Percentiles rank a stretch among this genome's conserved stretches.
Conservation (phyloP, 2,888 invertebrate genomes). For the Orthosia gracilis region DNA sequence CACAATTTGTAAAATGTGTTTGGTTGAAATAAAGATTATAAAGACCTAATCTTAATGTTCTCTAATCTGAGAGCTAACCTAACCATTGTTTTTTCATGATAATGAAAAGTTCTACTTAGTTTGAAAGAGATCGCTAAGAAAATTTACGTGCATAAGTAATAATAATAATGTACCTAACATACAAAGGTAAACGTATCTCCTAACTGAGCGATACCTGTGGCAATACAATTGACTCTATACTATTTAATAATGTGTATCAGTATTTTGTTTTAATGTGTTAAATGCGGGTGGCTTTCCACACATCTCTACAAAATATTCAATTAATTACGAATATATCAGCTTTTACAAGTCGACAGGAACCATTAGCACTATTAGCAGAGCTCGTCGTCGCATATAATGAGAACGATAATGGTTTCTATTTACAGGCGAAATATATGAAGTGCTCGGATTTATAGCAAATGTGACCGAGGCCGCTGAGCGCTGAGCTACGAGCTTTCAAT, state of each 20-base stretch:
- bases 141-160: too few relatives aligned
- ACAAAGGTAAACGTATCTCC: too few relatives aligned
- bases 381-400: constrained; percentile 23
- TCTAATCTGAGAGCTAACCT: too few relatives aligned
- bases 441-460: constrained; percentile 36
- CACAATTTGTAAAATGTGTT: too few relatives aligned
- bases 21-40: too few relatives aligned
- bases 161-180: too few relatives aligned
- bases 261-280: constrained; percentile 18
- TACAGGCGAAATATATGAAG: constrained; percentile 41
- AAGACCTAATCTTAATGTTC: too few relatives aligned
- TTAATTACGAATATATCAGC: constrained; percentile 34
- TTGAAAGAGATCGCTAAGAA: too few relatives aligned
- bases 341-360: constrained; percentile 18
- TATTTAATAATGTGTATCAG: not conserved
- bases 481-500: constrained; percentile 59
- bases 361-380: constrained; percentile 43
- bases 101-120: too few relatives aligned
- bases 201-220: too few relatives aligned
- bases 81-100: too few relatives aligned
- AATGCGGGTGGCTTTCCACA: constrained; percentile 12
- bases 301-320: constrained; percentile 3
- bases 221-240: not conserved
- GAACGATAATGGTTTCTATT: constrained; percentile 57
- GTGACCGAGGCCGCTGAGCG: constrained; percentile 27